These are phyloP conservation scores for Teleiodes luculella DNA, from an alignment of 2,888 invertebrate genomes.

Conservation along the genomic window DNA sequence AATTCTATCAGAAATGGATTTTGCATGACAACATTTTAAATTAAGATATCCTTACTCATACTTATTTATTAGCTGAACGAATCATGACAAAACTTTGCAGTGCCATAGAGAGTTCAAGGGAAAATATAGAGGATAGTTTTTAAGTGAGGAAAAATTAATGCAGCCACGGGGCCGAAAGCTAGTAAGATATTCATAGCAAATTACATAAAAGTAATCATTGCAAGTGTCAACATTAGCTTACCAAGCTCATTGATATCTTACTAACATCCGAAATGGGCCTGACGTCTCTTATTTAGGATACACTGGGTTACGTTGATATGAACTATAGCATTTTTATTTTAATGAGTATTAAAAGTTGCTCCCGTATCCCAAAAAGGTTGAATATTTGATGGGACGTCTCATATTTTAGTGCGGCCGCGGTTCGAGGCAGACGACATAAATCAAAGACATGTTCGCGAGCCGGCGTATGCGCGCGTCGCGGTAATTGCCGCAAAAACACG, in stretches of 20 bases:
- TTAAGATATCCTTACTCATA: too few species aligned
- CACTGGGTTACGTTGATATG: conserved; percentile 53
- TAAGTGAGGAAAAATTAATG: too few species aligned
- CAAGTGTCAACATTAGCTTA: neutral
- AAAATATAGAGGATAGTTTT: too few species aligned
- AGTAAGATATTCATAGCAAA: neutral
- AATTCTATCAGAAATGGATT: too few species aligned
- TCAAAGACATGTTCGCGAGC: conserved; percentile 68
- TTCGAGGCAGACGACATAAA: conserved; percentile 65
- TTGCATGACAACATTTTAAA: too few species aligned
- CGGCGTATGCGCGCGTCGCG: conserved; percentile 63
- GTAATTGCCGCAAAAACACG: conserved; percentile 75
- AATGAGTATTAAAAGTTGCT: conserved; percentile 68
- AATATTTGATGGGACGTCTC: conserved; percentile 70
- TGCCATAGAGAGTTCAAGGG: too few species aligned
- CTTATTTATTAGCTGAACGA: too few species aligned
- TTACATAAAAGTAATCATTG: neutral
- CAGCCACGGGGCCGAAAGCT: too few species aligned
- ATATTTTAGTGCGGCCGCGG: conserved; percentile 68
- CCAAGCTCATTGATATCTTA: conserved; percentile 35
- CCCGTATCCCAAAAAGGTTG: conserved; percentile 61
- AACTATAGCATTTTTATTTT: conserved; percentile 75
- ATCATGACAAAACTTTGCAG: too few species aligned
- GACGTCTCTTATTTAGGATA: conserved; percentile 28
- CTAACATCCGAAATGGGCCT: conserved; percentile 34